Evolutionary conservation across 2,888 invertebrate genomes (phyloP).

Genomic region (Punctoribates punctum): DNA sequence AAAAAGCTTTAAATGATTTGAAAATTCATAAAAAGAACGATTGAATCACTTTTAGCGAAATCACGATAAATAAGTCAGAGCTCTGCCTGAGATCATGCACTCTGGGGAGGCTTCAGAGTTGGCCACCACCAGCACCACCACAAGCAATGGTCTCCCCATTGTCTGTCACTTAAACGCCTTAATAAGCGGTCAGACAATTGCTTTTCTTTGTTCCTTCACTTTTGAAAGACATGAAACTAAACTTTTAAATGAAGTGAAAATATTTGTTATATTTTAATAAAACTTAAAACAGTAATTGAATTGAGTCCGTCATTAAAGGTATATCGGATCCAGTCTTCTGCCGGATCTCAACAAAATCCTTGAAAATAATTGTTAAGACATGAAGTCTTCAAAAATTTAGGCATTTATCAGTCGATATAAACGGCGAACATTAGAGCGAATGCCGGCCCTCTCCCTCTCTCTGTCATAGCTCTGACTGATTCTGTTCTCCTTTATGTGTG

Average conservation of each 20-base stretch:
- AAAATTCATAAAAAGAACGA: background rate
- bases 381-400: background rate
- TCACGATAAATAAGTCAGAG: no score
- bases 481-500: no score
- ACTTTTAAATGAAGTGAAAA: background rate
- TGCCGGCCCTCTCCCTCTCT: no score
- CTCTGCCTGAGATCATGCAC: background rate
- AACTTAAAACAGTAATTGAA: background rate
- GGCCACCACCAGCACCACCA: background rate
- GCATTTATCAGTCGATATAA: background rate
- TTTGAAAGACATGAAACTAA: no score
- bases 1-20: background rate
- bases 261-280: background rate
- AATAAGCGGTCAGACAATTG: slow-evolving; percentile 33
- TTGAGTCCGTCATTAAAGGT: background rate
- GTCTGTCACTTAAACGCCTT: slow-evolving; percentile 25
- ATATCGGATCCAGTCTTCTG: background rate
- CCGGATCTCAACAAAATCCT: background rate
- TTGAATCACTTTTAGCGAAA: no score
- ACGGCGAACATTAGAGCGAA: no score
- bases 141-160: background rate
- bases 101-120: slow-evolving; percentile 3
- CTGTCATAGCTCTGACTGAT: no score
- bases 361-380: background rate
- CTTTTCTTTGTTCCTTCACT: slow-evolving; percentile 7